Percentiles rank a stretch among this genome's conserved stretches.
These are phyloP conservation scores for Odontomyia ornata DNA, from an alignment of 2,888 invertebrate species.

Conservation along the genomic window DNA sequence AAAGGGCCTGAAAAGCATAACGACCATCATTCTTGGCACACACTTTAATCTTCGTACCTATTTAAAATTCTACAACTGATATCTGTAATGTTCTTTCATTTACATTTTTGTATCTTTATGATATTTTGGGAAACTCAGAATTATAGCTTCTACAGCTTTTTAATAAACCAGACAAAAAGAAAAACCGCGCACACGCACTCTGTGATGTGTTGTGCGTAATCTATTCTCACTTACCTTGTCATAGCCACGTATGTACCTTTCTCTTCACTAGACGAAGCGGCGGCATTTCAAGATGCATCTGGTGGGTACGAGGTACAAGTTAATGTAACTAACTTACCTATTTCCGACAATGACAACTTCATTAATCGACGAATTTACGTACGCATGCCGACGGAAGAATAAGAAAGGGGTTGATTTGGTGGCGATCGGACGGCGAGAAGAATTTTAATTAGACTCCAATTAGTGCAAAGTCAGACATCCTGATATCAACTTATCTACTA, in stretches of 20 bases:
- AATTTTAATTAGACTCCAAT: slow-evolving; percentile 44
- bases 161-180: slow-evolving; percentile 18
- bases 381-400: neutral
- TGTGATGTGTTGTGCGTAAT: neutral
- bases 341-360: slow-evolving; percentile 26
- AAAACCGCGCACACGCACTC: neutral
- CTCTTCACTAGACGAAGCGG: slow-evolving; percentile 25
- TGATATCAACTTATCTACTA: slow-evolving; percentile 41
- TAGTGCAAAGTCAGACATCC: neutral
- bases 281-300: slow-evolving; percentile 22
- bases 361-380: slow-evolving; percentile 25
- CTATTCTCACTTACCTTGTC: neutral
- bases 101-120: slow-evolving; percentile 13
- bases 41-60: no score
- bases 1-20: no score
- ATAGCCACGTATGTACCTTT: neutral
- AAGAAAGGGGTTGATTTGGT: slow-evolving; percentile 9
- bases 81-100: slow-evolving; percentile 22
- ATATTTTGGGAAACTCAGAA: slow-evolving; percentile 31
- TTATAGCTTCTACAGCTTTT: slow-evolving; percentile 41
- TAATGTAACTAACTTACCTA: slow-evolving; percentile 13
- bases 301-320: neutral
- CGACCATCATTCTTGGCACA: no score
- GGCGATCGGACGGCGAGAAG: slow-evolving; percentile 5
- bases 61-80: neutral